These are phyloP conservation scores for Mobula birostris DNA, from an alignment of 2,113 vertebrate species.

Conservation along the genomic window DNA sequence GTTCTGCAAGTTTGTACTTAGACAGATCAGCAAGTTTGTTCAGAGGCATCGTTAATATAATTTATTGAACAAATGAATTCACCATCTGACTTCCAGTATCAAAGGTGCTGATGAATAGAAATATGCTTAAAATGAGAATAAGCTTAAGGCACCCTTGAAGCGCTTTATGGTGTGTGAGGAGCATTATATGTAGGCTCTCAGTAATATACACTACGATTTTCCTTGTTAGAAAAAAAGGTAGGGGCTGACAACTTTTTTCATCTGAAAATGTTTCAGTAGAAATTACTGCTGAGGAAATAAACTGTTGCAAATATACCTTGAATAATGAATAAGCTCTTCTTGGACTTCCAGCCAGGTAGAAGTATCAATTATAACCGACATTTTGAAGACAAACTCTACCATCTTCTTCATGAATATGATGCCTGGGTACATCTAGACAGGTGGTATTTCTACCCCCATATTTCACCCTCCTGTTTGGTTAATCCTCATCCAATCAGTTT, in stretches of 20 bases:
- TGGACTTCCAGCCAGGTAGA: too few relatives aligned
- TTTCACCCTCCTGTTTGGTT: too few relatives aligned
- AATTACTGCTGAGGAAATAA: constrained; percentile 7
- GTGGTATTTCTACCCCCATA: too few relatives aligned
- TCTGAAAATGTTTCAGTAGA: not conserved
- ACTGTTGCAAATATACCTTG: not conserved
- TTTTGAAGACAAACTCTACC: too few relatives aligned
- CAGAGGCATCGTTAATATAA: not conserved
- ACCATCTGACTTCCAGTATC: not conserved
- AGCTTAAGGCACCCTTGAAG: not conserved
- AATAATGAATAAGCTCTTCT: too few relatives aligned
- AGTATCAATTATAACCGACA: too few relatives aligned
- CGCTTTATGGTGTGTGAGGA: not conserved
- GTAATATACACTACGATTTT: not conserved
- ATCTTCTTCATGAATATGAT: too few relatives aligned
- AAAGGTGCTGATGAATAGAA: not conserved
- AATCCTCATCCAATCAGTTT: too few relatives aligned
- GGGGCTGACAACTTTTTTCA: not conserved
- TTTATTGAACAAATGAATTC: constrained; percentile 25
- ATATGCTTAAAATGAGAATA: not conserved
- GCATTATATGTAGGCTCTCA: not conserved
- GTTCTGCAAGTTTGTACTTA: not conserved
- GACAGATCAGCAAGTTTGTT: not conserved
- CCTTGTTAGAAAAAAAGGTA: not conserved
- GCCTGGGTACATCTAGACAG: too few relatives aligned